Evolutionary conservation across 2,797 vertebrate genomes (phyloP), one percentile per base, ranked within the genome.

Genomic region (Synanceia verrucosa): DNA sequence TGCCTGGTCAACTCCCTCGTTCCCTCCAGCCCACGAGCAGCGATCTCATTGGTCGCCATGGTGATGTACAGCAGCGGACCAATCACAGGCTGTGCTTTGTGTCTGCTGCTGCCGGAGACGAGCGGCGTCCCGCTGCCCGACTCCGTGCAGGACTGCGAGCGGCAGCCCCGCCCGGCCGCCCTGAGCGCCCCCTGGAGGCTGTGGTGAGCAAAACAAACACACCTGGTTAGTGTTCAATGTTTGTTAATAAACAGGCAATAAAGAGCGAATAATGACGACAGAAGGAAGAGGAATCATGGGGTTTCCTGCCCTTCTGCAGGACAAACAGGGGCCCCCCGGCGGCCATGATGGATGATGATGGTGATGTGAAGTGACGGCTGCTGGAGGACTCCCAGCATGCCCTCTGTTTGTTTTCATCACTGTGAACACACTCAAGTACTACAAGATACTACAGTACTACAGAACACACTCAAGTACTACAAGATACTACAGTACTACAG

Each of bases 31-130:
- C 58, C 90, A 0, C 68, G 66, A 0, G 90, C 89, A 3, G 76
- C 79, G 0, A 89, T 94, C 84, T 87, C 93, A 52, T 59, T 94
- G 74, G 91, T 83, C 0, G 91, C 92, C 43, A 93, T 95, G 94
- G 39, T 90, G 1, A 67, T 88, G 43, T 94, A 93, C 83, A 92
- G 91, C 85, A 80, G 90, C 6, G 93, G 92, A 2, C 93, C 93
- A 1, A 88, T 94, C 24, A 0, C 92, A 3, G 92, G 93, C 50
- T 89, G 89, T 6, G 78, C 66, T 3, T 73, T 94, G 52, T 93
- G 92, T 33, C 70, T 90, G 55, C 56, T 95, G 60, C 89, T 94
- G 18, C 93, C 93, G 0, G 93, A 95, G 76, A 95, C 94, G 48
- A 92, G 92, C 5, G 82, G 89, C n/a, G 23, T 73, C 7, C 82